These are phyloP conservation scores for Eulithis testata DNA, from an alignment of 2,888 invertebrate genomes.

Conservation along the genomic window DNA sequence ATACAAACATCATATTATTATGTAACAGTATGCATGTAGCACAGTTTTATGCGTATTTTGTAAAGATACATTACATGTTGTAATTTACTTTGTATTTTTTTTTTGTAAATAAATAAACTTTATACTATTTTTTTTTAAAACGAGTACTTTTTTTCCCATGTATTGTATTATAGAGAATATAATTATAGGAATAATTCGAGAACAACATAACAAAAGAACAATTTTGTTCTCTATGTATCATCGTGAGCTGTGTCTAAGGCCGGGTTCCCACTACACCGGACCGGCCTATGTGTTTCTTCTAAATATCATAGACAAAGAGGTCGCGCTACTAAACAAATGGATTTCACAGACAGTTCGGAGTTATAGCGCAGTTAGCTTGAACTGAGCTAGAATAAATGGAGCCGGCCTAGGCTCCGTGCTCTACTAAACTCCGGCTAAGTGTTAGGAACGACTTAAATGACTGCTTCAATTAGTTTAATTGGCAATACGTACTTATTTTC, in stretches of 20 bases:
- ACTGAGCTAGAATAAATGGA: constrained; percentile 33
- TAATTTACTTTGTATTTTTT: no score
- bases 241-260: not conserved
- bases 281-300: not conserved
- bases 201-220: constrained; percentile 1
- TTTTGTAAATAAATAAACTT: no score
- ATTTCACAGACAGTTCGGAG: constrained; percentile 24
- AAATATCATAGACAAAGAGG: constrained; percentile 15
- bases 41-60: no score
- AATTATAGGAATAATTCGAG: not conserved
- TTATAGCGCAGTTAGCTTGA: constrained; percentile 28
- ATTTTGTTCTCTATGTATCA: not conserved
- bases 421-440: constrained; percentile 33
- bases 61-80: no score
- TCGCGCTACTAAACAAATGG: constrained; percentile 22
- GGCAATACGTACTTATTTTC: not conserved
- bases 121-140: no score
- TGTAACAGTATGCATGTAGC: no score
- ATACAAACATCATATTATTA: no score
- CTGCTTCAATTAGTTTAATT: constrained; percentile 14
- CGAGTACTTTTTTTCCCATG: no score
- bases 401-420: constrained; percentile 22
- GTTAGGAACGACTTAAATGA: constrained; percentile 23
- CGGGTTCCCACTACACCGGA: no score
- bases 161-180: no score